Evolutionary conservation across 2,113 vertebrate genomes (phyloP).

Genomic region (Hippocampus comes): DNA sequence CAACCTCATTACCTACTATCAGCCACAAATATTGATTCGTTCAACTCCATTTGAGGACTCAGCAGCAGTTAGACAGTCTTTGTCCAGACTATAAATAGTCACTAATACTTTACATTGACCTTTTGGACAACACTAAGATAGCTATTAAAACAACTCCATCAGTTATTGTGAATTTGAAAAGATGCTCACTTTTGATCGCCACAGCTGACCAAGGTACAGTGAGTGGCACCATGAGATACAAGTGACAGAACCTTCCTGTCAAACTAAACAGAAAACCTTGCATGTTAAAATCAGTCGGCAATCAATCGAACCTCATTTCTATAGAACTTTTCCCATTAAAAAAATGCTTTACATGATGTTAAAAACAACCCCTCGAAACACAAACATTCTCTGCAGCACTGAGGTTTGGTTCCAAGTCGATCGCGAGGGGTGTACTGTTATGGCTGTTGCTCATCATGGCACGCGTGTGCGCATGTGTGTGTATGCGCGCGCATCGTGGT

Average conservation of each 20-base stretch:
- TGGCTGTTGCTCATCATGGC: no score
- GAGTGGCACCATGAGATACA: background rate
- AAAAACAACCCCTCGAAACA: no score
- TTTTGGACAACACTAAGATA: background rate
- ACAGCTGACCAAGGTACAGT: background rate
- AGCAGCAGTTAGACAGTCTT: conserved; percentile 12
- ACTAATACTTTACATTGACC: background rate
- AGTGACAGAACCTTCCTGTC: background rate
- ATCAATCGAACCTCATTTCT: no score
- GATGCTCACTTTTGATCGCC: background rate
- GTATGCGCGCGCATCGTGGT: no score
- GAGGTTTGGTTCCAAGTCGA: no score
- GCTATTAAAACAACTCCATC: background rate
- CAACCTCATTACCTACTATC: conserved; percentile 20
- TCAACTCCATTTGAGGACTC: conserved; percentile 43
- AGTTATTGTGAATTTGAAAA: background rate
- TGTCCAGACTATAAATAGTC: conserved; percentile 28
- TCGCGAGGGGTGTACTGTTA: no score
- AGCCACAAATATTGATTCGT: conserved; percentile 32
- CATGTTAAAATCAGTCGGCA: no score
- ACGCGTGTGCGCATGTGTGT: no score
- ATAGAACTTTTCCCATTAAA: no score
- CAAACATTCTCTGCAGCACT: no score
- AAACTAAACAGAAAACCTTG: no score
- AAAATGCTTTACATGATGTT: no score